Conservation (phyloP, 1,140 invertebrate genomes). For the Pogonomyrmex californicus region DNA sequence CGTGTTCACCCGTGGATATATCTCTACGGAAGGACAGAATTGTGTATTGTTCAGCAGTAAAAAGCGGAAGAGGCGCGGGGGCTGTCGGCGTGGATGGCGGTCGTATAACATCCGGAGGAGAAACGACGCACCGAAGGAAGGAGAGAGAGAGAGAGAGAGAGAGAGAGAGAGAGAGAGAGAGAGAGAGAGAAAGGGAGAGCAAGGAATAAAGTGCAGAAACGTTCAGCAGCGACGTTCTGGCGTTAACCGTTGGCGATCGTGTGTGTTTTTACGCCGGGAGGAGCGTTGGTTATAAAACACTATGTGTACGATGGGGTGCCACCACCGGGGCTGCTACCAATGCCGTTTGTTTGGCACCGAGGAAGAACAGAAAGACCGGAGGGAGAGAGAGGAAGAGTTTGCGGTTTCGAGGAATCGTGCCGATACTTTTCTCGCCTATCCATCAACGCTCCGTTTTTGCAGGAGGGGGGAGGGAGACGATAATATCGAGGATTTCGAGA, state of each 20-base stretch:
- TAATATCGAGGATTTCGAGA: neutral
- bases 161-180: conserved; percentile 43
- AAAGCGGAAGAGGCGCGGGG: conserved; percentile 47
- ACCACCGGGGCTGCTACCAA: conserved; percentile 34
- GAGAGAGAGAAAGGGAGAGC: conserved; percentile 26
- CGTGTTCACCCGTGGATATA: conserved; percentile 20
- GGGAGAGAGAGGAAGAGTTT: neutral
- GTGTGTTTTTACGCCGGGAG: conserved; percentile 63
- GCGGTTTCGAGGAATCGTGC: conserved; percentile 31
- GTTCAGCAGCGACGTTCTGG: conserved; percentile 65
- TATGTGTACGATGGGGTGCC: conserved; percentile 63
- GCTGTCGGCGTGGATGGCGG: conserved; percentile 47
- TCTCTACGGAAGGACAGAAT: conserved; percentile 30
- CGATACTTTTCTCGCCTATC: conserved; percentile 37
- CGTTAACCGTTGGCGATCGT: conserved; percentile 72
- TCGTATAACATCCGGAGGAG: conserved; percentile 69
- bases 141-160: conserved; percentile 30
- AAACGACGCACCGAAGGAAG: conserved; percentile 32
- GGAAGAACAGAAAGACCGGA: neutral
- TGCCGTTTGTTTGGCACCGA: conserved; percentile 51
- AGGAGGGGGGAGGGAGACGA: no score
- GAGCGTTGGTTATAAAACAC: conserved; percentile 60
- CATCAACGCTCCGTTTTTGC: conserved; percentile 25
- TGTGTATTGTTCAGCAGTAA: conserved; percentile 66
- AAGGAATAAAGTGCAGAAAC: conserved; percentile 69